A percentile compares a stretch with the other conserved stretches of the same genome.
These are phyloP conservation scores for Venturia canescens DNA, from an alignment of 1,140 invertebrate genomes.

Conservation along the genomic window DNA sequence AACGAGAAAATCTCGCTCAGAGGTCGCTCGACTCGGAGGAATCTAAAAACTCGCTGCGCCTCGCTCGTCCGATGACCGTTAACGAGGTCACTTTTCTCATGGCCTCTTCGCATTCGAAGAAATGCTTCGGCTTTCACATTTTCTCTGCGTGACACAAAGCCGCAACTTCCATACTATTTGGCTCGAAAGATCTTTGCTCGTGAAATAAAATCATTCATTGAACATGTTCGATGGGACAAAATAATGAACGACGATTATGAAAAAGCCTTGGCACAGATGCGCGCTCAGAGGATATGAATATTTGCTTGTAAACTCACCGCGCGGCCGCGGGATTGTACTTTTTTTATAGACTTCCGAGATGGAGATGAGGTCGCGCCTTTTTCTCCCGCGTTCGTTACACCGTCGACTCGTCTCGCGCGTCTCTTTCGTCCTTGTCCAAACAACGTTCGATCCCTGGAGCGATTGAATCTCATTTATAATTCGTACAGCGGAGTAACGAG, in stretches of 20 bases:
- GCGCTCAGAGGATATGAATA: too few relatives aligned
- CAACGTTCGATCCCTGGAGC: neutral
- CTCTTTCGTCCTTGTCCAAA: constrained; percentile 3
- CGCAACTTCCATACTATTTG: constrained; percentile 10
- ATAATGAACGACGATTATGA: neutral
- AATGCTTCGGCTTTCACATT: constrained; percentile 64
- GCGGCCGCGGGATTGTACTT: neutral
- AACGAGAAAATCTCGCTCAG: neutral
- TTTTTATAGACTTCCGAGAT: constrained; percentile 28
- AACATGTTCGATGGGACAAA: neutral
- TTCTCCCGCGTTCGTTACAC: neutral
- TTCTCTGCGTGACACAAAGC: constrained; percentile 58
- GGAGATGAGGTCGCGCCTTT: constrained; percentile 16
- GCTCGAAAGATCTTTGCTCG: neutral
- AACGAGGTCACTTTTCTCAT: constrained; percentile 66
- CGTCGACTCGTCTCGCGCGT: neutral
- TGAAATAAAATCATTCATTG: constrained; percentile 10
- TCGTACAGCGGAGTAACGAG: neutral
- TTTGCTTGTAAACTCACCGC: too few relatives aligned
- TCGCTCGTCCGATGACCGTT: constrained; percentile 18
- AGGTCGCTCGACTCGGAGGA: neutral
- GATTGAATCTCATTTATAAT: neutral
- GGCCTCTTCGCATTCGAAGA: constrained; percentile 45
- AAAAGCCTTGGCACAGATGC: too few relatives aligned
- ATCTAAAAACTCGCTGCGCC: neutral